phyloP scores from a whole-genome alignment of 2,113 vertebrate genomes.

The Phainopepla nitens region DNA sequence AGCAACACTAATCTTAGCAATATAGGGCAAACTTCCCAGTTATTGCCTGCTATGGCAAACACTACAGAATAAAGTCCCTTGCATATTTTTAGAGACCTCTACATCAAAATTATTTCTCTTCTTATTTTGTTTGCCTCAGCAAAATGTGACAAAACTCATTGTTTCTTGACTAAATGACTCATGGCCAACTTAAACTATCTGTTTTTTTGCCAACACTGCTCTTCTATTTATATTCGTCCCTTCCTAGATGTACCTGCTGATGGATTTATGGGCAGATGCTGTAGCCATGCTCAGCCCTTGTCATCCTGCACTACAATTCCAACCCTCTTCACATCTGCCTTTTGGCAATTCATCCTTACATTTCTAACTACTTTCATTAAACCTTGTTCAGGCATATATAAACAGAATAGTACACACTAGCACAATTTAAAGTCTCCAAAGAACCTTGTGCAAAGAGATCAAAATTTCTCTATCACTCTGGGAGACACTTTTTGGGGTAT shows the following conservation, averaged over 20 bases:
- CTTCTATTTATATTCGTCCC: background rate
- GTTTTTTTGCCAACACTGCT: background rate
- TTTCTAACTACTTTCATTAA: background rate
- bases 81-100: background rate
- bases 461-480: background rate
- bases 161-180: background rate
- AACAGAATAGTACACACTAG: background rate
- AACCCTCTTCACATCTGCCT: background rate
- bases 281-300: fast-evolving
- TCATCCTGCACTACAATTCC: background rate
- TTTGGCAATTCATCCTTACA: background rate
- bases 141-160: background rate
- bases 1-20: background rate
- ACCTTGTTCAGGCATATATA: background rate
- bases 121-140: background rate
- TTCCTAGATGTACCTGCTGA: background rate
- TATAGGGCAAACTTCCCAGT: background rate
- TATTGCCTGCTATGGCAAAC: background rate
- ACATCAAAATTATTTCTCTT: background rate
- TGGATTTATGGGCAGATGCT: background rate
- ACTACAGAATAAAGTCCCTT: background rate
- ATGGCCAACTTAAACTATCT: background rate
- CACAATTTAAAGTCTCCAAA: background rate
- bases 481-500: background rate
- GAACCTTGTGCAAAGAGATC: background rate